phyloP scores from a whole-genome alignment of 2,888 invertebrate genomes.

The Alviniconcha strummeri region DNA sequence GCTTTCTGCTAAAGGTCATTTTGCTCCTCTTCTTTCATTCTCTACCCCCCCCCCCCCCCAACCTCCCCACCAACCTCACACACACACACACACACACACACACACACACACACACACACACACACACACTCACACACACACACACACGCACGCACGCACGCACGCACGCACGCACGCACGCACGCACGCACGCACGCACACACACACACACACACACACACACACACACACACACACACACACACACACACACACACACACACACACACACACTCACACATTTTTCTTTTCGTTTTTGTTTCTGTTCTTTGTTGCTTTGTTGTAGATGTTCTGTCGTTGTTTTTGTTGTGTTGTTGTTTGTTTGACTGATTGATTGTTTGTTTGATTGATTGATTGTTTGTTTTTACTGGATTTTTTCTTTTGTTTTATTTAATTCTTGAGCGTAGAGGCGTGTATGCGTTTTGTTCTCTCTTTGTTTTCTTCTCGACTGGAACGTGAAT shows the following conservation, averaged over 20 bases:
- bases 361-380: too few species aligned
- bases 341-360: too few species aligned
- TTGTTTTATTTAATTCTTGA: too few species aligned
- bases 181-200: neutral
- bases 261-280: neutral
- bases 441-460: too few species aligned
- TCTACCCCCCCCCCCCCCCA: neutral
- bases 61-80: neutral
- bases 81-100: slow-evolving; percentile 1
- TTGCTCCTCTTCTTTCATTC: neutral
- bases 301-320: too few species aligned
- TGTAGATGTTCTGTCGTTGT: too few species aligned
- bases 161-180: neutral
- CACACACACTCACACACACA: neutral
- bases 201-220: neutral
- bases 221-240: slow-evolving; percentile 1
- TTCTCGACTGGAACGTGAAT: too few species aligned
- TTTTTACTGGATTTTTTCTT: too few species aligned
- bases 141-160: slow-evolving; percentile 5
- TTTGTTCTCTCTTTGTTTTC: too few species aligned
- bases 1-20: too few species aligned
- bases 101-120: neutral
- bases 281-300: too few species aligned
- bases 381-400: too few species aligned
- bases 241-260: slow-evolving; percentile 1